Conservation (phyloP, 2,113 vertebrate genomes). For the Tyto alba region DNA sequence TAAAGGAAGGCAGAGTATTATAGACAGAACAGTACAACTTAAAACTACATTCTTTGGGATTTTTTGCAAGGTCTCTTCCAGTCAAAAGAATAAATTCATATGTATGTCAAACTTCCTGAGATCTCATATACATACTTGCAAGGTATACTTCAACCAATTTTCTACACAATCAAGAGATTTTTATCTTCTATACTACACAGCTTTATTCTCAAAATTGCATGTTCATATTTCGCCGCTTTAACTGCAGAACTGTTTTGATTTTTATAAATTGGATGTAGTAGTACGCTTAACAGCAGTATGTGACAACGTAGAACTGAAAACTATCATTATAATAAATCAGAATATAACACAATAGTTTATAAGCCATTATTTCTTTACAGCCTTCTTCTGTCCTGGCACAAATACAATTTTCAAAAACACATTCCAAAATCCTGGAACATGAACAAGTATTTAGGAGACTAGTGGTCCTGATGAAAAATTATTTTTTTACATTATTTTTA, state of each 20-base stretch:
- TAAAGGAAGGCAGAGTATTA: neutral
- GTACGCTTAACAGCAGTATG: neutral
- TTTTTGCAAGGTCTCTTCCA: neutral
- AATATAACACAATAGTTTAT: neutral
- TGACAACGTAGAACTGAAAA: neutral
- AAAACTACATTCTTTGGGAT: neutral
- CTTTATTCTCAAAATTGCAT: neutral
- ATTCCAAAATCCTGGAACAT: neutral
- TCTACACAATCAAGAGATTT: neutral
- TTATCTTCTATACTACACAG: neutral
- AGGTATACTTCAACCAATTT: neutral
- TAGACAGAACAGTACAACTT: neutral
- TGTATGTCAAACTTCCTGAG: neutral
- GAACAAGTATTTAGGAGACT: neutral
- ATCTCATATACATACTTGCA: neutral
- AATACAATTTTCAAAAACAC: neutral
- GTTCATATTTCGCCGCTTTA: neutral
- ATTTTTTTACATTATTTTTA: neutral
- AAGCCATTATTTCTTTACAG: neutral
- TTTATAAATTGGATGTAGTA: neutral
- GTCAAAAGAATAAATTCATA: neutral
- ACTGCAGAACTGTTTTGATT: neutral
- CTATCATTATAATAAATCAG: neutral
- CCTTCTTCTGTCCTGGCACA: neutral
- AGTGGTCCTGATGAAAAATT: neutral